Conservation (phyloP, 2,888 invertebrate species). For the Acanthacorydalis orientalis region DNA sequence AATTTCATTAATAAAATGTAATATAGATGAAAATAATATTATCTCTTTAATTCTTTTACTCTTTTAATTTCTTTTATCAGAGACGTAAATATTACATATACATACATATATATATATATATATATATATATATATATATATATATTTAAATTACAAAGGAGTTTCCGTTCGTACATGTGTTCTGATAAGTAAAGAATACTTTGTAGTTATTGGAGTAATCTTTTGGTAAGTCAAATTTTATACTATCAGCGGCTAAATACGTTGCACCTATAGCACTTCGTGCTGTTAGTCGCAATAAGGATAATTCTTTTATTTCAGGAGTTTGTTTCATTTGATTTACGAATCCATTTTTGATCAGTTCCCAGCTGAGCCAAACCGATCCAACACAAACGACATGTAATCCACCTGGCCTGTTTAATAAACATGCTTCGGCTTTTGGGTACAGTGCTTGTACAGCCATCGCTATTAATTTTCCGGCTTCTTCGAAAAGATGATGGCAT, state of each 20-base stretch:
- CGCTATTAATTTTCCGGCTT: slow-evolving; percentile 50
- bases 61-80: too few relatives aligned
- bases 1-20: too few relatives aligned
- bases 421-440: slow-evolving; percentile 39
- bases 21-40: too few relatives aligned
- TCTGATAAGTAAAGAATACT: slow-evolving; percentile 42
- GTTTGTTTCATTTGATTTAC: slow-evolving; percentile 31
- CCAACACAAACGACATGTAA: slow-evolving; percentile 71
- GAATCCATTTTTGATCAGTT: slow-evolving; percentile 56
- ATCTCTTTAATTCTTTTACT: too few relatives aligned
- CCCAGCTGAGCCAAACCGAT: slow-evolving; percentile 91
- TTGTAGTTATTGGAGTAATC: slow-evolving; percentile 54
- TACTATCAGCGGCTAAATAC: slow-evolving; percentile 61
- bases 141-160: not conserved
- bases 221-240: slow-evolving; percentile 43
- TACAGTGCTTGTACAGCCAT: slow-evolving; percentile 46
- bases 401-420: slow-evolving; percentile 35
- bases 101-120: too few relatives aligned
- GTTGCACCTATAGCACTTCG: slow-evolving; percentile 75
- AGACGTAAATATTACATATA: too few relatives aligned
- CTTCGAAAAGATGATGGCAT: slow-evolving; percentile 46
- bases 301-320: slow-evolving; percentile 33
- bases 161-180: slow-evolving; percentile 7
- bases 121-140: too few relatives aligned
- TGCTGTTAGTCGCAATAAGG: slow-evolving; percentile 50